Conservation (phyloP, 2,888 invertebrate species). For the Nasonovia ribisnigri region DNA sequence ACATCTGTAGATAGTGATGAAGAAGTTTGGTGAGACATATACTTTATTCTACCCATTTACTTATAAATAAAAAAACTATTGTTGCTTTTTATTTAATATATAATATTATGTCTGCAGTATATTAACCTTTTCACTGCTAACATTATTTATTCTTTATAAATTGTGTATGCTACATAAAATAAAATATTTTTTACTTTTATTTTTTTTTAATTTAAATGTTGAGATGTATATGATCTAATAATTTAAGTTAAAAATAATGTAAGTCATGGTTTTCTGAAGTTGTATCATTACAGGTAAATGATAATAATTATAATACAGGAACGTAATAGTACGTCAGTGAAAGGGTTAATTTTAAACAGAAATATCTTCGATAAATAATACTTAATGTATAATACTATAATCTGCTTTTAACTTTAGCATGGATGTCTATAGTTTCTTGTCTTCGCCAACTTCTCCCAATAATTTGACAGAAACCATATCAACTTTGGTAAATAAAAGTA, state of each 20-base stretch:
- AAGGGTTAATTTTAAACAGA: neutral
- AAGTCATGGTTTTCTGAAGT: too few relatives aligned
- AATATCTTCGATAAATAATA: neutral
- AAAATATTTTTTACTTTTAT: too few relatives aligned
- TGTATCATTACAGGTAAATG: too few relatives aligned
- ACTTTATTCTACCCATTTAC: neutral
- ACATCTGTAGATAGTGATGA: constrained; percentile 72
- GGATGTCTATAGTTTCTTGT: constrained; percentile 87
- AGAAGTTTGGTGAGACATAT: constrained; percentile 66
- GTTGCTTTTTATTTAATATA: neutral
- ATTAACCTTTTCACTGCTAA: too few relatives aligned
- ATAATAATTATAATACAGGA: too few relatives aligned
- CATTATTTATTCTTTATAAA: too few relatives aligned
- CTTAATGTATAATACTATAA: neutral
- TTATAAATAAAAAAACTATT: neutral
- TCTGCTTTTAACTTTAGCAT: constrained; percentile 73
- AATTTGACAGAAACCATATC: constrained; percentile 74
- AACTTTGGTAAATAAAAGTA: constrained; percentile 76
- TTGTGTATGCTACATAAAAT: too few relatives aligned
- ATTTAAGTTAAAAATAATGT: too few relatives aligned
- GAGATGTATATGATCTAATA: too few relatives aligned
- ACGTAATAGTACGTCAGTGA: too few relatives aligned
- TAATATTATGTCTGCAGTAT: neutral
- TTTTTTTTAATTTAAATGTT: too few relatives aligned
- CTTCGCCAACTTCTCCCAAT: constrained; percentile 72